These are phyloP conservation scores for Siphonodentalium dalli DNA, from an alignment of 2,888 invertebrate species.

Conservation along the genomic window DNA sequence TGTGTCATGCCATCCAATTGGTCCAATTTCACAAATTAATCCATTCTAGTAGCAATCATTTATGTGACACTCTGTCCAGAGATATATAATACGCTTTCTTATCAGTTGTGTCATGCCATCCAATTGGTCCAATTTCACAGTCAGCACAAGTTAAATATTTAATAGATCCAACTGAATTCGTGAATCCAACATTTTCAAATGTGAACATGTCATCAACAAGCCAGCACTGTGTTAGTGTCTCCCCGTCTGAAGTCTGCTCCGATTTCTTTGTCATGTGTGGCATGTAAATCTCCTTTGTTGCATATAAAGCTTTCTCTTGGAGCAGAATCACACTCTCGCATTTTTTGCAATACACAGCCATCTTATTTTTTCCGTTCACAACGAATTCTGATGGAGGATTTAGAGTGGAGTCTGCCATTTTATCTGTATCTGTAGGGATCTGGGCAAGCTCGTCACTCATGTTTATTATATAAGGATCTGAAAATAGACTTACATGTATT, in stretches of 20 bases:
- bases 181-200: constrained; percentile 97
- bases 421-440: too few species aligned
- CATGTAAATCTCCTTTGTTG: constrained; percentile 50
- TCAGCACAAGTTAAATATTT: constrained; percentile 97
- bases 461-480: too few species aligned
- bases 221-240: constrained; percentile 78
- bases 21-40: constrained; percentile 96
- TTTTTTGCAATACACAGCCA: constrained; percentile 43
- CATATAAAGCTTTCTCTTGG: constrained; percentile 36
- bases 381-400: too few species aligned
- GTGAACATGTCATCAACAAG: constrained; percentile 87
- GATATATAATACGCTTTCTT: constrained; percentile 77
- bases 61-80: constrained; percentile 77
- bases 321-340: constrained; percentile 46
- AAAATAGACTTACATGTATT: too few species aligned
- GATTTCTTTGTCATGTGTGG: constrained; percentile 74
- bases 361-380: constrained; percentile 42
- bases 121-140: constrained; percentile 96
- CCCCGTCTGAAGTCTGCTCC: constrained; percentile 40
- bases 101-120: constrained; percentile 75
- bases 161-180: constrained; percentile 81
- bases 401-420: too few species aligned
- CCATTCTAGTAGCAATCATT: constrained; percentile 17
- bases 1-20: constrained; percentile 86
- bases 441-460: too few species aligned